These are phyloP conservation scores for Baryphthengus martii DNA, from an alignment of 2,113 vertebrate species.

Conservation along the genomic window DNA sequence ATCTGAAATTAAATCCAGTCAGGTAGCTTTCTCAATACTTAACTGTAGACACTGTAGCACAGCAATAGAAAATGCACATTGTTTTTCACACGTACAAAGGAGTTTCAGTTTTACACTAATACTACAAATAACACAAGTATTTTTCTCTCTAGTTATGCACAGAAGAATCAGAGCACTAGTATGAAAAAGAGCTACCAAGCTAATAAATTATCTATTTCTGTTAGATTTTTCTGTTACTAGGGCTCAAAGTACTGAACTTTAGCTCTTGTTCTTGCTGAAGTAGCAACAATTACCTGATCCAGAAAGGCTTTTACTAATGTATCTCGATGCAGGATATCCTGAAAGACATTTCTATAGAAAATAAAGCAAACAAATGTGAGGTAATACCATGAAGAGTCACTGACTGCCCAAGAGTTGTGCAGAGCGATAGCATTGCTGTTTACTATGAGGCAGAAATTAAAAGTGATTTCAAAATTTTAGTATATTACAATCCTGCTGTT, in stretches of 20 bases:
- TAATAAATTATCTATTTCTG: not conserved
- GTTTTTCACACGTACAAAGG: not conserved
- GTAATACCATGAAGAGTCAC: not conserved
- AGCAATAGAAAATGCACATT: not conserved
- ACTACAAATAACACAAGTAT: not conserved
- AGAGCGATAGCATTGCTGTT: not conserved
- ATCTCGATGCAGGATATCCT: conserved; percentile 92
- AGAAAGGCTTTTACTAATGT: conserved; percentile 92
- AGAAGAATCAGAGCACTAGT: not conserved
- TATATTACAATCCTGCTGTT: not conserved
- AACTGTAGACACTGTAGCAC: not conserved
- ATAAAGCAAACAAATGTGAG: not conserved
- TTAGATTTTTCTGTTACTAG: not conserved
- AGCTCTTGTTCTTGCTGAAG: not conserved
- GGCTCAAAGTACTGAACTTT: not conserved
- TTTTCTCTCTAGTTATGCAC: not conserved
- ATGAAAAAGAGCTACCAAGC: not conserved
- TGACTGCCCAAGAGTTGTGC: not conserved
- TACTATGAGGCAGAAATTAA: not conserved
- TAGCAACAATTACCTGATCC: conserved; percentile 83
- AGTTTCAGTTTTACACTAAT: not conserved
- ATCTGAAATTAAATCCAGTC: not conserved
- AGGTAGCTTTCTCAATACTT: not conserved
- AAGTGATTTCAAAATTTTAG: not conserved
- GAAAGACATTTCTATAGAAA: conserved; percentile 89